Base-by-base conservation (phyloP, 2,113 vertebrate genomes). In the Epinephelus fuscoguttatus region DNA sequence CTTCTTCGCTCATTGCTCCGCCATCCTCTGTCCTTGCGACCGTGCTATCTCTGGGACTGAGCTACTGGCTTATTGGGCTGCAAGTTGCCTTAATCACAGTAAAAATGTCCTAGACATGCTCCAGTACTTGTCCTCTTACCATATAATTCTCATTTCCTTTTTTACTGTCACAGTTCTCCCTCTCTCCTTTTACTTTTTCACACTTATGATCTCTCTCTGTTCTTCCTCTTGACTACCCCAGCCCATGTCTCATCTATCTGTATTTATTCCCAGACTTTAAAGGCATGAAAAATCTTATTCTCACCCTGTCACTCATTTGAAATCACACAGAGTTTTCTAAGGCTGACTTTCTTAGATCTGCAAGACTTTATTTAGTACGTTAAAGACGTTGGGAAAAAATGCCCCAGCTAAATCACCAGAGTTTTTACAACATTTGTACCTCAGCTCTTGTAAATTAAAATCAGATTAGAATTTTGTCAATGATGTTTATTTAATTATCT, bases 51-150 rank as follows among this genome's bases (percentile, higher is more conserved):
- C 52, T 18, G 37, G 14, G 27, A 6, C 49, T 18, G 15, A 62
- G 37, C 47, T 19, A 4, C 21, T 1, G 42, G 52, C 62, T 63
- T 42, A 25, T 61, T 74, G 61, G 45, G 21, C 13, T 63, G 17
- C 49, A 30, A 57, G 13, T 75, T 63, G 19, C 56, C 10, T 56
- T 60, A 79, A 79, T 82, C 74, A 59, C 25, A 49, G 27, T 42
- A 14, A 42, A 77, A 37, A 50, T 74, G 52, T 47, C 72, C 49
- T 0, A 40, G 78, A 74, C 66, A 72, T 67, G 42, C 60, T 61
- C 21, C 67, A 17, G 53, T n/a, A 73, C 47, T 64, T 66, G 66
- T 57, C 66, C 56, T 19, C 59, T 61, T 23, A 12, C 37, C n/a
- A n/a, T 47, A 52, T 66, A 17, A 75, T 70, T 57, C 37, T 25